Conservation (phyloP, 2,888 invertebrate species). For the Tenthredo mesomela region DNA sequence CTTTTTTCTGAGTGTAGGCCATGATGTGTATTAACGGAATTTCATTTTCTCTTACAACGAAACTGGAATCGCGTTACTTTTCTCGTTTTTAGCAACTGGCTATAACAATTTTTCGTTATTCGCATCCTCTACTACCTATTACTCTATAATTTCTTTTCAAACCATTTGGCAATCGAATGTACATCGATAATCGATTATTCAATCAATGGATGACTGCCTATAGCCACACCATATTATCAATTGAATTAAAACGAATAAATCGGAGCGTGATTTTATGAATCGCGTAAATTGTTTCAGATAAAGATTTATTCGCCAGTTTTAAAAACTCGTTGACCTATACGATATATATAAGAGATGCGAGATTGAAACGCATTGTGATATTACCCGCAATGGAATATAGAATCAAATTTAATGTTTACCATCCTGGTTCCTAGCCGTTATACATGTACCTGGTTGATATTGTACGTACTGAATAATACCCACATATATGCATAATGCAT, state of each 20-base stretch:
- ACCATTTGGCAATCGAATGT: background rate
- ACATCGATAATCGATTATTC: too few relatives aligned
- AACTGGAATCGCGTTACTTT: background rate
- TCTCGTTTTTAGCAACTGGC: background rate
- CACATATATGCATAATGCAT: conserved; percentile 22
- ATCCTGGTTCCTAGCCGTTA: background rate
- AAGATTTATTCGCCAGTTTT: background rate
- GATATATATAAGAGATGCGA: conserved; percentile 18
- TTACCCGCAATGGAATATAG: conserved; percentile 32
- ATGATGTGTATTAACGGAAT: background rate
- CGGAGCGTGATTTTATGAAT: background rate
- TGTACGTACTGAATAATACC: background rate
- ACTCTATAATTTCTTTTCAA: background rate
- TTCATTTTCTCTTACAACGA: background rate
- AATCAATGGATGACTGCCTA: too few relatives aligned
- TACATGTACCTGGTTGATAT: conserved; percentile 4
- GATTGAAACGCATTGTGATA: conserved; percentile 39
- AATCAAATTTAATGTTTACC: conserved; percentile 39
- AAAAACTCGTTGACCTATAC: background rate
- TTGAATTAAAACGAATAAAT: too few relatives aligned
- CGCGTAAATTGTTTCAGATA: background rate
- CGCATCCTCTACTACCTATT: background rate
- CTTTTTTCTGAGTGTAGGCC: too few relatives aligned
- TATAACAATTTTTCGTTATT: background rate
- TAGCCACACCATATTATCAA: too few relatives aligned